Evolutionary conservation across 1,140 invertebrate species (phyloP).

Genomic region (Pogonomyrmex barbatus): DNA sequence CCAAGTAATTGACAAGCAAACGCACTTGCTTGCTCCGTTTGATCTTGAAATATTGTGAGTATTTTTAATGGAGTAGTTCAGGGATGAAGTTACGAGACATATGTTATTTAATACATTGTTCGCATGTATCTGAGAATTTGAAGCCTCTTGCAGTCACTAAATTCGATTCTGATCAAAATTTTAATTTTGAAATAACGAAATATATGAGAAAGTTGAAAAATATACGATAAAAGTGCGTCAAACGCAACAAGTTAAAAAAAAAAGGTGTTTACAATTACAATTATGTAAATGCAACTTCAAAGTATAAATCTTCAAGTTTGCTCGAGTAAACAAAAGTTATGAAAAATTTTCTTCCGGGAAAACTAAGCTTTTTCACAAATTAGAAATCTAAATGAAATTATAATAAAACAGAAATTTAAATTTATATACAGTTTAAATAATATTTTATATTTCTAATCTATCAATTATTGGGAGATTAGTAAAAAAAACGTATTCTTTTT

Average conservation of each 20-base stretch:
- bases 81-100: background rate
- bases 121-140: background rate
- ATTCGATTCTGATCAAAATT: background rate
- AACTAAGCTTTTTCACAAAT: background rate
- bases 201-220: background rate
- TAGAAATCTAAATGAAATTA: background rate
- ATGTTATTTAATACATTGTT: background rate
- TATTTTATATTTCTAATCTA: background rate
- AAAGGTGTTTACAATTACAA: background rate
- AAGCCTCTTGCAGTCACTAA: background rate
- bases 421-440: background rate
- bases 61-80: background rate
- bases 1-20: conserved; percentile 23
- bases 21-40: background rate
- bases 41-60: background rate
- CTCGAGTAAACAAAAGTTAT: background rate
- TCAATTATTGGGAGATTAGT: background rate
- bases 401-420: background rate
- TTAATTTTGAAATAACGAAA: background rate
- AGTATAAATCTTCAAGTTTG: background rate
- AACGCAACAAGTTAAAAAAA: background rate
- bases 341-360: background rate
- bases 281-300: background rate
- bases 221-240: background rate
- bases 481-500: background rate